Evolutionary conservation across 2,797 vertebrate species (phyloP), one percentile per base, ranked within the genome.

Genomic region (Oreonectes daqikongensis): DNA sequence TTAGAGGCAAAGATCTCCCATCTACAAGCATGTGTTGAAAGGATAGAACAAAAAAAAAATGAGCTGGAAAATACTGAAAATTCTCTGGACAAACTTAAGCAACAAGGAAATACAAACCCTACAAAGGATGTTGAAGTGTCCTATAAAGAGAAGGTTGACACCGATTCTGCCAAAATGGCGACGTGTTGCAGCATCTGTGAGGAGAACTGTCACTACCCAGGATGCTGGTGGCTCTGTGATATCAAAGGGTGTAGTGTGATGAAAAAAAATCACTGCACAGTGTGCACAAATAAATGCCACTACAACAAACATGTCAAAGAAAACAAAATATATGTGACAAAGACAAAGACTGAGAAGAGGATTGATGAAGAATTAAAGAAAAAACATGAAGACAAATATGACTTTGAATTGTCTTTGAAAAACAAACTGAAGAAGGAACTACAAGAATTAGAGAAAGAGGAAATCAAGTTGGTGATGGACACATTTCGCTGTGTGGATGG

Each of bases 201-300:
- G 55, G 80, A 75, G 71, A 82, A 78, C 76, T 81, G 79, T 35
- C 79, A 81, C 44, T 81, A 59, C 12, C 79, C 79, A 48, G 70
- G 65, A 44, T 81, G 80, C 61, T 66, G 76, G 71, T 78, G 66
- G n/a, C n/a, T n/a, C n/a, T n/a, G n/a, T n/a, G n/a, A n/a, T n/a
- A n/a, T n/a, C n/a, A n/a, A n/a, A n/a, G n/a, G n/a, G 44, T 67
- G 65, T 1, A 6, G 2, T 7, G 4, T 35, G 10, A 82, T 79
- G 61, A 9, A 0, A n/a, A 0, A 35, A 0, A 3, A 10, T 1
- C 1, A 69, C n/a, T 78, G 80, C 30, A 71, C 32, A 48, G 46
- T 35, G 2, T 82, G 78, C 17, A 35, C 69, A 11, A 40, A 40
- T 6, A 72, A 53, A 20, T 83, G 82, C 46, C 42, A 1, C 40